Percentiles rank a stretch among this genome's conserved stretches.
phyloP scores from a whole-genome alignment of 2,888 invertebrate genomes.

The Eutolmus rufibarbis region DNA sequence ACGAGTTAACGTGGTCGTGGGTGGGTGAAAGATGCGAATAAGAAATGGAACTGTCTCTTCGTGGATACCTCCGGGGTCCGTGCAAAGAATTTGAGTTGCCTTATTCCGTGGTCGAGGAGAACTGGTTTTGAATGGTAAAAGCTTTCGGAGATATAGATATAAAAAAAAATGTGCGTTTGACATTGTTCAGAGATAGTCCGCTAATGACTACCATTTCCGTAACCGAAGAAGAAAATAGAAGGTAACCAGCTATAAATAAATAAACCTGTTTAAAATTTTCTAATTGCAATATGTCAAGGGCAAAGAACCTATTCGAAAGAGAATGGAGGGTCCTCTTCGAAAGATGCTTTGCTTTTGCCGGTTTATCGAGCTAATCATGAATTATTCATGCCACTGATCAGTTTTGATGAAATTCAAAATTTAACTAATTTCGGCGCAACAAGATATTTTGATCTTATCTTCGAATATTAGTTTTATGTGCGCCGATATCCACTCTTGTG shows the following conservation, averaged over 20 bases:
- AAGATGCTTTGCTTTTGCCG: neutral
- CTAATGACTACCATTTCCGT: constrained; percentile 15
- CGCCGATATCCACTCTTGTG: neutral
- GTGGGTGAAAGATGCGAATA: constrained; percentile 18
- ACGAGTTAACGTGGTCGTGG: neutral
- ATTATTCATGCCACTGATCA: neutral
- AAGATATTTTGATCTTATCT: neutral
- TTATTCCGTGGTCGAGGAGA: neutral
- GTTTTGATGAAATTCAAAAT: neutral
- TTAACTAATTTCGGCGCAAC: neutral
- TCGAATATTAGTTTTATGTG: neutral
- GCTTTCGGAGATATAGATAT: neutral
- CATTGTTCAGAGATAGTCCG: neutral
- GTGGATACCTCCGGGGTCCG: neutral
- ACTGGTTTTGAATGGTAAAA: neutral
- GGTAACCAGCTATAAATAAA: constrained; percentile 9
- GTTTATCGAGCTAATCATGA: neutral
- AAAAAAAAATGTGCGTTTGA: neutral
- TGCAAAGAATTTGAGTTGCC: neutral
- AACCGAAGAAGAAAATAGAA: constrained; percentile 25
- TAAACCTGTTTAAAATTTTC: constrained; percentile 4
- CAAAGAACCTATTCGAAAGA: neutral
- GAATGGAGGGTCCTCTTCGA: neutral
- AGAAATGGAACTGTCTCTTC: constrained; percentile 7
- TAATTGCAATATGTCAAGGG: constrained; percentile 32